A percentile compares a stretch with the other conserved stretches of the same genome.
Evolutionary conservation across 2,888 invertebrate species (phyloP).

Genomic region (Pachymerium ferrugineum): DNA sequence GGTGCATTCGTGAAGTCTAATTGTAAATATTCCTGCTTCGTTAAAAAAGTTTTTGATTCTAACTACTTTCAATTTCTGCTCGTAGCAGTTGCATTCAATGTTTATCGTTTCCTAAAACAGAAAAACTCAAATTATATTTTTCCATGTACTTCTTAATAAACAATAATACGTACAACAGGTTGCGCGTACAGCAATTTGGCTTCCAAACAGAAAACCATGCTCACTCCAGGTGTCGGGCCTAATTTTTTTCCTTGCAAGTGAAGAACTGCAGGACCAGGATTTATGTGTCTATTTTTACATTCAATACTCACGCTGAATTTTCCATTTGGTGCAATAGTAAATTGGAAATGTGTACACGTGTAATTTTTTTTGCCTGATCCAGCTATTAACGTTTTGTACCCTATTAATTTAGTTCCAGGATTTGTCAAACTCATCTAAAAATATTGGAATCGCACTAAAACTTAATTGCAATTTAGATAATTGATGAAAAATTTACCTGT

Average conservation of each 20-base stretch:
- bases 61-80: not conserved
- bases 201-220: conserved; percentile 8
- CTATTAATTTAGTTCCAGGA: not conserved
- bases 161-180: not conserved
- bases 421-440: not conserved
- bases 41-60: not conserved
- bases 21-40: not conserved
- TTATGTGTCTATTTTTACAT: not conserved
- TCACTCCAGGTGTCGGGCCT: not conserved
- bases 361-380: conserved; percentile 1
- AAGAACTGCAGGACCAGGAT: not conserved
- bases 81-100: not conserved
- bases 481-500: conserved; percentile 6
- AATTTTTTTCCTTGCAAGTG: not conserved
- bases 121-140: not conserved
- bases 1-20: not conserved
- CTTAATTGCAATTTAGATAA: not conserved
- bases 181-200: not conserved
- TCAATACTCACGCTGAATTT: not conserved
- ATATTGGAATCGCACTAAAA: not conserved
- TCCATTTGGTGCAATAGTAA: conserved; percentile 12
- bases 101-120: not conserved
- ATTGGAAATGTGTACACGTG: not conserved
- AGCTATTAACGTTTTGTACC: not conserved
- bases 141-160: not conserved